Conservation (phyloP, 2,113 vertebrate species). For the Pseudorasbora parva region DNA sequence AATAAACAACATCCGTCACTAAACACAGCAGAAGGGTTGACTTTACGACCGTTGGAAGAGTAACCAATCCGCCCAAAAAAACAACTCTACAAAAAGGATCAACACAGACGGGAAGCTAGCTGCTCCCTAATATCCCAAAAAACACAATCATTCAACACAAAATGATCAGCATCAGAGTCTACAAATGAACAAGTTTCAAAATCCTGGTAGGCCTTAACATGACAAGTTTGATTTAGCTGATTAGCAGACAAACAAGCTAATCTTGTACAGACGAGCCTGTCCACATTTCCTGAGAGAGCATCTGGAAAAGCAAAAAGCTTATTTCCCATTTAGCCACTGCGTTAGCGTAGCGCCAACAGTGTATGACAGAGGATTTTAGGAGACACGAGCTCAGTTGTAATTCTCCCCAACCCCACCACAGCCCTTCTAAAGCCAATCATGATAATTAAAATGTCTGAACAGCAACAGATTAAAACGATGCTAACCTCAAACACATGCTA, state of each 20-base stretch:
- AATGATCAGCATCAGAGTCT: constrained; percentile 8
- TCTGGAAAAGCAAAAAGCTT: neutral
- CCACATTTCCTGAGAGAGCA: constrained; percentile 21
- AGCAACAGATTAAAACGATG: constrained; percentile 57
- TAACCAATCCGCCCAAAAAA: constrained; percentile 58
- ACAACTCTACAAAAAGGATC: constrained; percentile 42
- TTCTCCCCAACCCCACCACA: constrained; percentile 66
- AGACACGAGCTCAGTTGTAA: constrained; percentile 64
- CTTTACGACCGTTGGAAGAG: constrained; percentile 37
- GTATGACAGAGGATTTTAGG: constrained; percentile 53
- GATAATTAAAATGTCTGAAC: constrained; percentile 71
- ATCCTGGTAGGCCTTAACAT: neutral
- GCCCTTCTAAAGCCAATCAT: constrained; percentile 69
- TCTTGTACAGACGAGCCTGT: neutral
- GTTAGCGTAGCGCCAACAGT: neutral
- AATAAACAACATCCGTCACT: constrained; percentile 52
- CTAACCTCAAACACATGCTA: constrained; percentile 56
- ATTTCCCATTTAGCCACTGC: neutral
- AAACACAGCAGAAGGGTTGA: constrained; percentile 57
- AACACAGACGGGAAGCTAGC: neutral
- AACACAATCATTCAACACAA: neutral
- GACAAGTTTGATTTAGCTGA: constrained; percentile 59
- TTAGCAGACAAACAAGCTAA: constrained; percentile 27
- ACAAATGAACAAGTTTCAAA: neutral
- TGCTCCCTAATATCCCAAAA: neutral